Evolutionary conservation across 2,797 vertebrate species (phyloP), one percentile per base, ranked within the genome.

Genomic region (Cossypha caffra): DNA sequence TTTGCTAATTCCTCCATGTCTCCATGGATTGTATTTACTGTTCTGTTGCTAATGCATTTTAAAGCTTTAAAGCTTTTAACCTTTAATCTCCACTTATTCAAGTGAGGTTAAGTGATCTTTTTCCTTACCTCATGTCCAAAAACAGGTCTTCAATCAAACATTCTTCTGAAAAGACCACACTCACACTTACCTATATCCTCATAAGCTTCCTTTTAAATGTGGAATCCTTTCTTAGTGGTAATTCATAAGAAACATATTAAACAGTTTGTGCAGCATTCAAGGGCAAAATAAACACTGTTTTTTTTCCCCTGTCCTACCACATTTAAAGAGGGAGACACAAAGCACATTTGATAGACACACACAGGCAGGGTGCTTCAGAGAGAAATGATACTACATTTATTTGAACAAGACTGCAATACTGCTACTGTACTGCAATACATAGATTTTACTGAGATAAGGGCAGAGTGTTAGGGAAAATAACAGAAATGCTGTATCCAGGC

Each of bases 51-150:
- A 98, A 98, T 98, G 97, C 93, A 96, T 97, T 96, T 97, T 97
- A 96, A 92, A 96, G 96, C 96, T 97, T 98, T 96, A 98, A 98
- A 97, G 98, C 97, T 98, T 98, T 98, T 98, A 98, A 98, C 98
- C 98, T 98, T 98, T 98, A 97, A 97, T 98, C 98, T 97, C 93
- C 58, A 81, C 95, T 96, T 97, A 97, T 97, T 98, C 96, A 97
- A 98, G 96, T 88, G 97, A 95, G 92, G 97, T 98, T 97, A 97
- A 98, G 96, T 98, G 97, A 97, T 96, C 92, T 96, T 93, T 98
- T 96, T 92, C 91, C 87, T 96, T 97, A 97, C 91, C 83, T 89
- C 84, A 86, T 93, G 68, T 97, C 97, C 96, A 95, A 97, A 98
- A 98, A 68, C 97, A 97, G 96, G 96, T 97, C 96, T 97, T 98